Percentiles rank a stretch among this genome's conserved stretches.
Evolutionary conservation across 2,113 vertebrate species (phyloP).

Genomic region (Ammodytes dubius): DNA sequence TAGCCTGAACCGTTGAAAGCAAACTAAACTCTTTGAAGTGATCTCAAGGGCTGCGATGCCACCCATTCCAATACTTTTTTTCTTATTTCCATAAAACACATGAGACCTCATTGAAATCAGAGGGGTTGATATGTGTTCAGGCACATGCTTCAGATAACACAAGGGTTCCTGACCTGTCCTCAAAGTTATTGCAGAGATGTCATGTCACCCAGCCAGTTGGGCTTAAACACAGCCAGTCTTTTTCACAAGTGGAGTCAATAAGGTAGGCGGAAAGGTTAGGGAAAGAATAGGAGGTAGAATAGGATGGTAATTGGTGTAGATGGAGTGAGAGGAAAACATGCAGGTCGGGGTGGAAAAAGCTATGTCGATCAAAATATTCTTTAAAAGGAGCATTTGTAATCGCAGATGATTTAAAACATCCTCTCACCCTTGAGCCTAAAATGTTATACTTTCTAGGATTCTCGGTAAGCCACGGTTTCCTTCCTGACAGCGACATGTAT

Average conservation of each 20-base stretch:
- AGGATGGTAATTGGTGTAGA: not conserved
- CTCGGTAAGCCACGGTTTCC: conserved; percentile 42
- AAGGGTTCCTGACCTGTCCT: conserved; percentile 2
- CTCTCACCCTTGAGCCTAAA: conserved; percentile 11
- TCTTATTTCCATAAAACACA: not conserved
- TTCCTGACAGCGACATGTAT: conserved; percentile 31
- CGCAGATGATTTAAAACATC: conserved; percentile 34
- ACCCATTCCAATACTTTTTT: not conserved
- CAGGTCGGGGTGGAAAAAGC: conserved; percentile 12
- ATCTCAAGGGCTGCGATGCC: not conserved
- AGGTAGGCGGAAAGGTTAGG: not conserved
- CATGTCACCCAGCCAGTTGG: conserved; percentile 2
- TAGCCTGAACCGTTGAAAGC: not conserved
- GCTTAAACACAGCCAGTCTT: not conserved
- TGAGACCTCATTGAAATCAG: not conserved
- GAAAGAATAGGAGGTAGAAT: not conserved
- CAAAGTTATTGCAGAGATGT: conserved; percentile 4
- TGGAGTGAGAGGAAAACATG: conserved; percentile 14
- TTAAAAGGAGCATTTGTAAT: conserved; percentile 12
- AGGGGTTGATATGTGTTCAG: conserved; percentile 12
- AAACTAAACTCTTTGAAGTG: not conserved
- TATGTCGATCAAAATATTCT: conserved; percentile 28
- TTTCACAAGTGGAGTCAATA: not conserved
- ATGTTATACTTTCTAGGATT: conserved; percentile 27
- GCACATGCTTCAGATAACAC: not conserved